Base-by-base conservation (phyloP, 1,140 invertebrate species). In the Homarus americanus region DNA sequence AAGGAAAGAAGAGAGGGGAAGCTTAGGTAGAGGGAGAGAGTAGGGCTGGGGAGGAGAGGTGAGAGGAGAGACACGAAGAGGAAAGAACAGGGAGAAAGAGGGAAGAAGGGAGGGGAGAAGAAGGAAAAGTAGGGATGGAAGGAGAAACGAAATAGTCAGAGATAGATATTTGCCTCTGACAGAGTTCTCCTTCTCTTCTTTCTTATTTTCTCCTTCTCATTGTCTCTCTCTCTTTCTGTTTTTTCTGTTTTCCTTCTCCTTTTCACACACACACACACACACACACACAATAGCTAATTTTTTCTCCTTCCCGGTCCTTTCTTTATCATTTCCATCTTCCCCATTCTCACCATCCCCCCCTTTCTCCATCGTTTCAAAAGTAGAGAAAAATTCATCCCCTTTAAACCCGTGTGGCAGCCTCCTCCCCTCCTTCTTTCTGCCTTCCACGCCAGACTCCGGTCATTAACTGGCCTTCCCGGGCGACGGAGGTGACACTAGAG, bases 111-210 rank as follows among this genome's bases (percentile, higher is more conserved):
- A 38, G 76, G n/a, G 76, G 36, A 44, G 36, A 36, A 79, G 41
- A 40, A 36, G 41, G 36, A 40, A 49, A 49, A 12, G 44, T 49
- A 49, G 44, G 44, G 44, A 49, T 7, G 44, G 44, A 12, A 49
- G 44, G 44, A 4, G 49, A 49, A 80, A 40, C 44, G 78, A 80
- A 49, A 49, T 28, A 72, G 76, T 79, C 32, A 79, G 41, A 79
- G 24, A 44, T 17, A 28, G 38, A 40, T n/a, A n/a, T n/a, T n/a
- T n/a, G n/a, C n/a, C n/a, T n/a, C n/a, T n/a, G n/a, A n/a, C n/a
- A n/a, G n/a, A n/a, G n/a, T n/a, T n/a, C n/a, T 40, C 76, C 36
- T n/a, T 44, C 40, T 49, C 38, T 80, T n/a, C 49, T 28, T 44
- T 24, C 49, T n/a, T 80, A 28, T 41, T n/a, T 24, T 49, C 78